A percentile compares a stretch with the other conserved stretches of the same genome.
These are phyloP conservation scores for Orthosia cruda DNA, from an alignment of 2,888 invertebrate species.

Conservation along the genomic window DNA sequence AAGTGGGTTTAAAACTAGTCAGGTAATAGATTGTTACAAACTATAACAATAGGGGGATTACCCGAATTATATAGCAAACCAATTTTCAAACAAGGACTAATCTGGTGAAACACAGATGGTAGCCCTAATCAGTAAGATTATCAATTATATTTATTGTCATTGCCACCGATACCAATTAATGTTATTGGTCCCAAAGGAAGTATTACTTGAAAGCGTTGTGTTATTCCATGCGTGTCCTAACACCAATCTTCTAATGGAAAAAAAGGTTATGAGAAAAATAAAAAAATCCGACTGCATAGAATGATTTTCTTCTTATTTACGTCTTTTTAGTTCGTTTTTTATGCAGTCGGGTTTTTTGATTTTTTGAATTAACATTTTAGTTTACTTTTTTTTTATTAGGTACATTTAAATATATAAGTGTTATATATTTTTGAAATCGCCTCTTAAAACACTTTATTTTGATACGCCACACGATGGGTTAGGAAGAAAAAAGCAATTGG, in stretches of 20 bases:
- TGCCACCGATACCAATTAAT: conserved; percentile 37
- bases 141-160: conserved; percentile 43
- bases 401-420: too few relatives aligned
- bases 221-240: conserved; percentile 20
- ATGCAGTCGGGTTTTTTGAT: too few relatives aligned
- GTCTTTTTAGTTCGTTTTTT: too few relatives aligned
- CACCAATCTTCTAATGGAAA: conserved; percentile 27
- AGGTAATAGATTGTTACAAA: neutral
- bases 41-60: neutral
- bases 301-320: too few relatives aligned
- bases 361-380: too few relatives aligned
- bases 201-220: conserved; percentile 34
- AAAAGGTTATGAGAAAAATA: neutral
- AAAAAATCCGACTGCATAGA: too few relatives aligned
- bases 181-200: conserved; percentile 34
- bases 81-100: conserved; percentile 18
- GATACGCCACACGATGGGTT: too few relatives aligned
- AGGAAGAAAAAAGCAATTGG: too few relatives aligned
- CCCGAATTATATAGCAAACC: conserved; percentile 5
- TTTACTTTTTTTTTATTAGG: too few relatives aligned
- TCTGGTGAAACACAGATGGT: conserved; percentile 9
- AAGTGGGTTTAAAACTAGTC: neutral
- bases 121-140: conserved; percentile 25
- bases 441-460: too few relatives aligned
- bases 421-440: too few relatives aligned